Evolutionary conservation across 2,113 vertebrate species (phyloP).

Genomic region (Rhadina sibilatrix): DNA sequence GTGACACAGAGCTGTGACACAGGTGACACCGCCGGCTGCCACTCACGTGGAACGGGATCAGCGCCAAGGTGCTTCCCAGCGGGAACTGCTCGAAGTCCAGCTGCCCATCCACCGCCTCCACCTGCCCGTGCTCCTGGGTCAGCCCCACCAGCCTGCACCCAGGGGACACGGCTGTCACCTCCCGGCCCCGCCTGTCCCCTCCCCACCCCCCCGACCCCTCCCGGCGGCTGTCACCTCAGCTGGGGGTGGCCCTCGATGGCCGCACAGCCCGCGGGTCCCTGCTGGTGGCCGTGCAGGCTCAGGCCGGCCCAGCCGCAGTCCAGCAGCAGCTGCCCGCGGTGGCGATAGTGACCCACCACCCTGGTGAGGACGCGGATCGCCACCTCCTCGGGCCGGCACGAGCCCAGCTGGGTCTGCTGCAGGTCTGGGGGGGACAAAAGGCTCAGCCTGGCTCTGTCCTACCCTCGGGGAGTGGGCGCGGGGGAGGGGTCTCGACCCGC

Average conservation of each 20-base stretch:
- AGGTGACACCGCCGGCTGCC: accelerated
- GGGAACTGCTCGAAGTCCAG: conserved; percentile 79
- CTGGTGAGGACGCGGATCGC: conserved; percentile 81
- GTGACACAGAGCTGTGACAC: accelerated
- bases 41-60: conserved; percentile 86
- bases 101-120: conserved; percentile 73
- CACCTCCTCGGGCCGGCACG: conserved; percentile 78
- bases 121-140: conserved; percentile 84
- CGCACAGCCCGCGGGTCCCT: conserved; percentile 73
- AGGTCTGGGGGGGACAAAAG: neutral
- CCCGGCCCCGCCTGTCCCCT: accelerated
- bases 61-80: conserved; percentile 71
- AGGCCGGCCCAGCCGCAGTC: conserved; percentile 82
- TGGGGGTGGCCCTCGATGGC: conserved; percentile 80
- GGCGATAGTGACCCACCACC: conserved; percentile 81
- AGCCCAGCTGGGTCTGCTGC: conserved; percentile 82
- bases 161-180: neutral
- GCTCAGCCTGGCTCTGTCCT: neutral
- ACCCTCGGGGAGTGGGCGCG: too few species aligned
- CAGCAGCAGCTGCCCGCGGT: conserved; percentile 81
- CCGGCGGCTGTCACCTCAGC: conserved; percentile 65
- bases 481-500: too few species aligned
- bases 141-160: conserved; percentile 75
- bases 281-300: conserved; percentile 77
- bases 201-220: accelerated